Evolutionary conservation across 2,113 vertebrate genomes (phyloP).

Genomic region (Paracanthobrama guichenoti): DNA sequence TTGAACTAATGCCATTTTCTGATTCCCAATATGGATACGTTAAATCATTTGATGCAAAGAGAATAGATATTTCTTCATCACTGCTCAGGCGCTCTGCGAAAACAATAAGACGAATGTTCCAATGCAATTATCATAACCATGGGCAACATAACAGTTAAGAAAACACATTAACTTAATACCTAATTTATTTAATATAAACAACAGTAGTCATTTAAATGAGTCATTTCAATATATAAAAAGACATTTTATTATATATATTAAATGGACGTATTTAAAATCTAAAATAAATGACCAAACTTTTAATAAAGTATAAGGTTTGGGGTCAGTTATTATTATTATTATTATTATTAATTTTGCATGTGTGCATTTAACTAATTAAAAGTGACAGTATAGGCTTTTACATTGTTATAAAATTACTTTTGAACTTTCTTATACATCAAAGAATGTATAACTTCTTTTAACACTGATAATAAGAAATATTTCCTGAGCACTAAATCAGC

Average conservation of each 20-base stretch:
- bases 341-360: background rate
- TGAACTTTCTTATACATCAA: too few relatives aligned
- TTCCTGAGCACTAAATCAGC: too few relatives aligned
- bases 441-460: too few relatives aligned
- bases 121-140: background rate
- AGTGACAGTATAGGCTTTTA: too few relatives aligned
- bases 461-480: too few relatives aligned
- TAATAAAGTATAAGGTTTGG: too few relatives aligned
- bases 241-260: background rate
- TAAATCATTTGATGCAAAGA: slow-evolving; percentile 36
- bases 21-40: slow-evolving; percentile 7
- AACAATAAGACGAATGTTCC: slow-evolving; percentile 16
- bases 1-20: slow-evolving; percentile 31
- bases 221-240: background rate
- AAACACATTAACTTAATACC: background rate
- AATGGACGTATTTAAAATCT: background rate
- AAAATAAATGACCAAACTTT: background rate
- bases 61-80: slow-evolving; percentile 20
- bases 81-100: background rate
- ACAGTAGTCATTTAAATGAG: background rate
- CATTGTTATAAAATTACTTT: too few relatives aligned
- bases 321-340: background rate
- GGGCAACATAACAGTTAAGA: background rate
- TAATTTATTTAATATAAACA: background rate
- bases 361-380: background rate